Percentiles rank a stretch among this genome's conserved stretches.
Conservation (phyloP, 2,888 invertebrate species). For the Rhagonycha lutea region DNA sequence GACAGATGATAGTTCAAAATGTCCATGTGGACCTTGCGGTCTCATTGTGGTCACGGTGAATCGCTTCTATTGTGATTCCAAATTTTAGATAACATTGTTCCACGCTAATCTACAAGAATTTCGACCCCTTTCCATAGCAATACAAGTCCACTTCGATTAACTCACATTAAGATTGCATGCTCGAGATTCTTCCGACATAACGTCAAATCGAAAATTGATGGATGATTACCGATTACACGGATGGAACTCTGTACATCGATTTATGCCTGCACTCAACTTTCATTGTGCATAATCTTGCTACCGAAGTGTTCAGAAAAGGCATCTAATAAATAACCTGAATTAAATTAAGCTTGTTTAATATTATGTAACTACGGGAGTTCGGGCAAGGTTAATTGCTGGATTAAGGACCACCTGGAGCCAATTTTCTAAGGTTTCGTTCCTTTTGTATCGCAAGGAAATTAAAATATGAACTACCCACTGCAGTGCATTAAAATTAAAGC, state of each 20-base stretch:
- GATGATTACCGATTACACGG: neutral
- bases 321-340: neutral
- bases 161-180: neutral
- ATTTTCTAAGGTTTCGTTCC: constrained; percentile 21
- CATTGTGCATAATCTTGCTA: neutral
- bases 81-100: neutral
- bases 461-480: constrained; percentile 14
- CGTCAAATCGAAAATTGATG: neutral
- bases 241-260: neutral
- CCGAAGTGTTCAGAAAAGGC: neutral
- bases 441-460: constrained; percentile 7
- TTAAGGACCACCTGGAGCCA: constrained; percentile 21
- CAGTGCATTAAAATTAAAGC: constrained; percentile 5
- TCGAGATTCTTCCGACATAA: neutral
- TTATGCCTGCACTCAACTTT: neutral
- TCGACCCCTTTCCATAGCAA: neutral
- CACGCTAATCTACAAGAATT: neutral
- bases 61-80: neutral
- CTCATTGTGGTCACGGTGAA: neutral
- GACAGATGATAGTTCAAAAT: constrained; percentile 13
- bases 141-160: neutral
- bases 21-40: constrained; percentile 10
- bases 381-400: constrained; percentile 9
- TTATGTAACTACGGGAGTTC: constrained; percentile 1
- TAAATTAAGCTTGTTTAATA: neutral